Evolutionary conservation across 2,113 vertebrate genomes (phyloP).

Genomic region (Cynoglossus semilaevis): DNA sequence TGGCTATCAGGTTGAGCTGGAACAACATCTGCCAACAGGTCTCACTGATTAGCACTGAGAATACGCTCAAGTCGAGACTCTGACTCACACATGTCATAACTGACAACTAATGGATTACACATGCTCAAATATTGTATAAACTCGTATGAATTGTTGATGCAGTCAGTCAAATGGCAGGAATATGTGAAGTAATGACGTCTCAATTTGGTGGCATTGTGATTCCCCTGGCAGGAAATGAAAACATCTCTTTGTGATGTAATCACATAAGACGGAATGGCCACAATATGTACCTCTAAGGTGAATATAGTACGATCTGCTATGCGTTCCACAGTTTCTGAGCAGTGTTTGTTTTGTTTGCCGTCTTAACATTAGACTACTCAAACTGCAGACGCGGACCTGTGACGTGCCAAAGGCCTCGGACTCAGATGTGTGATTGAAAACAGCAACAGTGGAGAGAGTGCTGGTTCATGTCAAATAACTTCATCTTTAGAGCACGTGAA

Average conservation of each 20-base stretch:
- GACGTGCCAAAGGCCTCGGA: slow-evolving; percentile 18
- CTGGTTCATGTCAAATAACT: slow-evolving; percentile 50
- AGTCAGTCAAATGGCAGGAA: slow-evolving; percentile 16
- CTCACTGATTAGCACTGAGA: slow-evolving; percentile 40
- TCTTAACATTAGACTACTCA: slow-evolving; percentile 15
- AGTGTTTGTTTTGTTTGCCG: slow-evolving; percentile 29
- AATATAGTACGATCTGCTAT: not conserved
- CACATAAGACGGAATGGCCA: slow-evolving; percentile 8
- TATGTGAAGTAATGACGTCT: slow-evolving; percentile 3
- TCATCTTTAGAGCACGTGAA: slow-evolving; percentile 16
- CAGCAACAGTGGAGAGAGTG: slow-evolving; percentile 8
- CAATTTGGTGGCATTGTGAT: slow-evolving; percentile 17
- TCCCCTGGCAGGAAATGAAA: slow-evolving; percentile 23
- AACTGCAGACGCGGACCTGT: not conserved
- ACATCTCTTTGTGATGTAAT: not conserved
- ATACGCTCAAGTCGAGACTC: slow-evolving; percentile 20
- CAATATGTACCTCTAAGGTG: not conserved
- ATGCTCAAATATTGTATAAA: slow-evolving; percentile 18
- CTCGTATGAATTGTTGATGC: not conserved
- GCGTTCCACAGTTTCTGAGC: not conserved
- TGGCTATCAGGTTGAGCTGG: slow-evolving; percentile 32
- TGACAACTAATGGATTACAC: slow-evolving; percentile 46
- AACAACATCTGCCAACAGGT: slow-evolving; percentile 42
- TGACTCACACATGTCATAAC: slow-evolving; percentile 33
- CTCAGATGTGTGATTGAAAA: slow-evolving; percentile 33